These are phyloP conservation scores for Drosophila ficusphila DNA, from an alignment of 1,140 invertebrate species.

Conservation along the genomic window DNA sequence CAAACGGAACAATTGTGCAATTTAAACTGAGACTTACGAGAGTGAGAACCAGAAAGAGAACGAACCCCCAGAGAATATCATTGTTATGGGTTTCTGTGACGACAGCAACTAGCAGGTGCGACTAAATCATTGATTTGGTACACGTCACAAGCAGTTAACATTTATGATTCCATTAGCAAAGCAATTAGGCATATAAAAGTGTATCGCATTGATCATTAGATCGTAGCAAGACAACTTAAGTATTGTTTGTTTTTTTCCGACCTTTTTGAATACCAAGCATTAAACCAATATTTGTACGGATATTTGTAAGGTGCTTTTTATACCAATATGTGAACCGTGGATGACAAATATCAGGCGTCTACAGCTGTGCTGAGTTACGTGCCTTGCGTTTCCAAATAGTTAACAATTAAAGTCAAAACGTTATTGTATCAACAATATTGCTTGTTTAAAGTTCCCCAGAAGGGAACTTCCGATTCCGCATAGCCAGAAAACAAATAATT, in stretches of 20 bases:
- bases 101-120: slow-evolving; percentile 34
- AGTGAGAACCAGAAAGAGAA: slow-evolving; percentile 18
- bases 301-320: slow-evolving; percentile 52
- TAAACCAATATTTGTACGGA: slow-evolving; percentile 58
- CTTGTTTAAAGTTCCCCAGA: slow-evolving; percentile 2
- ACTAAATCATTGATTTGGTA: slow-evolving; percentile 31
- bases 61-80: slow-evolving; percentile 12
- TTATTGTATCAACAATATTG: slow-evolving; percentile 25
- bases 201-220: not conserved
- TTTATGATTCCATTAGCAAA: slow-evolving; percentile 34
- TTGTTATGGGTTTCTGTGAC: slow-evolving; percentile 50
- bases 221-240: not conserved
- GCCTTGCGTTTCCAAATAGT: slow-evolving; percentile 45
- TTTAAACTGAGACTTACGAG: slow-evolving; percentile 39
- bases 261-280: slow-evolving; percentile 10
- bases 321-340: slow-evolving; percentile 15
- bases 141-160: slow-evolving; percentile 20
- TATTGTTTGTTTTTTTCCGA: not conserved
- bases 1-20: slow-evolving; percentile 66
- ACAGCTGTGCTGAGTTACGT: slow-evolving; percentile 38
- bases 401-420: slow-evolving; percentile 12
- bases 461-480: slow-evolving; percentile 60
- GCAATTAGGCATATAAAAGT: slow-evolving; percentile 1
- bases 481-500: slow-evolving; percentile 38
- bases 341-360: slow-evolving; percentile 62